A percentile compares a stretch with the other conserved stretches of the same genome.
Evolutionary conservation across 2,888 invertebrate genomes (phyloP).

Genomic region (Troilus luridus): DNA sequence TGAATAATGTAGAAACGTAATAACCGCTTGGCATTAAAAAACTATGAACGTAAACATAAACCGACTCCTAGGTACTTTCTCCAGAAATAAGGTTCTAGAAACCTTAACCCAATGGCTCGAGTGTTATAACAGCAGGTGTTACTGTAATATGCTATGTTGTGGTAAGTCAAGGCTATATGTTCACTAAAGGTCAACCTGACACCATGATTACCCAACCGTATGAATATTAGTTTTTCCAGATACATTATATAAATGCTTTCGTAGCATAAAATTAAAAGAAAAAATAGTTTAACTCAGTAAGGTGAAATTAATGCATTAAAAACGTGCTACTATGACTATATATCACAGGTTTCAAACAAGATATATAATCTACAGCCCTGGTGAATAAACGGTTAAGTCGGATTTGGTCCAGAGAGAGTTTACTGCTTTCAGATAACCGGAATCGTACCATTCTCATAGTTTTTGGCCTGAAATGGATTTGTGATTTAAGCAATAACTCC

Average conservation of each 20-base stretch:
- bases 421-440: too few relatives aligned
- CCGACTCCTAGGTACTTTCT: neutral
- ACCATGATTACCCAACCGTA: neutral
- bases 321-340: neutral
- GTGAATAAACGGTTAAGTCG: too few relatives aligned
- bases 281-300: neutral
- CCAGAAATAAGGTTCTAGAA: constrained; percentile 39
- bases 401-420: too few relatives aligned
- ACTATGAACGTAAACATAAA: neutral
- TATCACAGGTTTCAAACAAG: neutral
- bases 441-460: too few relatives aligned
- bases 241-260: neutral
- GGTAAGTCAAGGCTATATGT: neutral
- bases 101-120: constrained; percentile 12
- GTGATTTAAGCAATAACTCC: too few relatives aligned
- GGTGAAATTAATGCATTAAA: neutral
- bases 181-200: neutral
- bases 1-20: neutral
- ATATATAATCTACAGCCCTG: too few relatives aligned
- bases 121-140: constrained; percentile 17
- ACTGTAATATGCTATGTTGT: neutral
- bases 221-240: neutral
- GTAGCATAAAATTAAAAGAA: neutral
- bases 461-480: too few relatives aligned
- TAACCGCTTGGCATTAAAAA: neutral